phyloP scores from a whole-genome alignment of 2,113 vertebrate genomes.

The Sinocyclocheilus rhinocerous region DNA sequence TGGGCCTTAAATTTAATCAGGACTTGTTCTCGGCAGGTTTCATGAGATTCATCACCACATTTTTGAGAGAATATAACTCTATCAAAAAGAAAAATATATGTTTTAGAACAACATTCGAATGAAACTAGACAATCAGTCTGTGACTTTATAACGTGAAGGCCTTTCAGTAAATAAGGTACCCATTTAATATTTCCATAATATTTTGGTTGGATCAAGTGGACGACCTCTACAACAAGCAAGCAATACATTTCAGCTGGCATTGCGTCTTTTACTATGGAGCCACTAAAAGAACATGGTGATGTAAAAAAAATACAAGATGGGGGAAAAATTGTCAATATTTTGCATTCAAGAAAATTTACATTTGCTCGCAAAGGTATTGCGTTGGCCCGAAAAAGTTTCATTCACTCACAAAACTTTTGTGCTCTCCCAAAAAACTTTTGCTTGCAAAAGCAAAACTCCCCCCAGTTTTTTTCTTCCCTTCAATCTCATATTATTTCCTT shows the following conservation, averaged over 20 bases:
- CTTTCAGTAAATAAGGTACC: conserved; percentile 7
- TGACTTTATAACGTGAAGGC: conserved; percentile 5
- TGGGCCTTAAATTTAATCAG: neutral
- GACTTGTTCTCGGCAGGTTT: neutral
- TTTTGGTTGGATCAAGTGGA: neutral
- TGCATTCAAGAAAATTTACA: too few species aligned
- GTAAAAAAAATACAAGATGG: too few species aligned
- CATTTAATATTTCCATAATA: neutral
- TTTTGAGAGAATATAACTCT: conserved; percentile 57
- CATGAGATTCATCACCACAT: conserved; percentile 39
- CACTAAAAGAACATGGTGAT: neutral
- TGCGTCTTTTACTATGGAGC: neutral
- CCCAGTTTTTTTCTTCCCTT: too few species aligned
- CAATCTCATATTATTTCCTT: neutral
- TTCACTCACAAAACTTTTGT: too few species aligned
- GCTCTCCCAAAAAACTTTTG: too few species aligned
- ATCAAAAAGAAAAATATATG: conserved; percentile 31
- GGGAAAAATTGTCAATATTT: too few species aligned
- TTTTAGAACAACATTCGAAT: conserved; percentile 50
- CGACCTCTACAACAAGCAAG: neutral
- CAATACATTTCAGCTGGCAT: neutral
- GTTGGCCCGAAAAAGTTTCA: too few species aligned
- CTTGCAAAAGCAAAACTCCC: neutral
- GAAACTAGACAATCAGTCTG: conserved; percentile 26
- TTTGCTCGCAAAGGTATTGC: too few species aligned